Evolutionary conservation across 2,113 vertebrate genomes (phyloP).

Genomic region (Camarhynchus parvulus): DNA sequence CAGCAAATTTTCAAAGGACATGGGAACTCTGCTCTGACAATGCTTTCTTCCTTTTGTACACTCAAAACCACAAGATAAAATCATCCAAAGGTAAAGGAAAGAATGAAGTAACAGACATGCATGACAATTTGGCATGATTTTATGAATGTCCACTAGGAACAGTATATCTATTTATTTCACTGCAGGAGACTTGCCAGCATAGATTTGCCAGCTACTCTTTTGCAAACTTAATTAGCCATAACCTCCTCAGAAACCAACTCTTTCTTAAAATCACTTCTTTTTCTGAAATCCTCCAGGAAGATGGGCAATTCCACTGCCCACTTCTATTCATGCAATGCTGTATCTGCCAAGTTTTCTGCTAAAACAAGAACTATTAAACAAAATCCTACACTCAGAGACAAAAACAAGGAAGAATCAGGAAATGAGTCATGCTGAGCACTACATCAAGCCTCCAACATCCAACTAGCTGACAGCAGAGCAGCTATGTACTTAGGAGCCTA

Average conservation of each 20-base stretch:
- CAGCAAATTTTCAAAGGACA: background rate
- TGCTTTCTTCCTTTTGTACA: background rate
- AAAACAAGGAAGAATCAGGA: conserved; percentile 34
- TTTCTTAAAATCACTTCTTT: background rate
- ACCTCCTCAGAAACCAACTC: background rate
- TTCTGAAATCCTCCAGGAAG: background rate
- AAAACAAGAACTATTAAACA: background rate
- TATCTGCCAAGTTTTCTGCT: background rate
- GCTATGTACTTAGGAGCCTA: background rate
- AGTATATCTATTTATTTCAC: background rate
- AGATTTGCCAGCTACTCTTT: background rate
- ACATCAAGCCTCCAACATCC: background rate
- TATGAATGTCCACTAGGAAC: background rate
- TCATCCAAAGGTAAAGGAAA: background rate
- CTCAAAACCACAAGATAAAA: background rate
- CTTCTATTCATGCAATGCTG: background rate
- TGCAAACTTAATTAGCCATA: background rate
- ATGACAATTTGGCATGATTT: background rate
- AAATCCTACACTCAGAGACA: background rate
- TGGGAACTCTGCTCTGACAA: background rate
- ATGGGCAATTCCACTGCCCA: background rate
- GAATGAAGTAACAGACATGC: background rate
- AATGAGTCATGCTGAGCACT: conserved; percentile 21
- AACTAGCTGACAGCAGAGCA: conserved; percentile 9
- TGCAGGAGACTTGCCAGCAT: background rate